A percentile compares a stretch with the other conserved stretches of the same genome.
These are phyloP conservation scores for Brienomyrus brachyistius DNA, from an alignment of 2,113 vertebrate genomes.

Conservation along the genomic window DNA sequence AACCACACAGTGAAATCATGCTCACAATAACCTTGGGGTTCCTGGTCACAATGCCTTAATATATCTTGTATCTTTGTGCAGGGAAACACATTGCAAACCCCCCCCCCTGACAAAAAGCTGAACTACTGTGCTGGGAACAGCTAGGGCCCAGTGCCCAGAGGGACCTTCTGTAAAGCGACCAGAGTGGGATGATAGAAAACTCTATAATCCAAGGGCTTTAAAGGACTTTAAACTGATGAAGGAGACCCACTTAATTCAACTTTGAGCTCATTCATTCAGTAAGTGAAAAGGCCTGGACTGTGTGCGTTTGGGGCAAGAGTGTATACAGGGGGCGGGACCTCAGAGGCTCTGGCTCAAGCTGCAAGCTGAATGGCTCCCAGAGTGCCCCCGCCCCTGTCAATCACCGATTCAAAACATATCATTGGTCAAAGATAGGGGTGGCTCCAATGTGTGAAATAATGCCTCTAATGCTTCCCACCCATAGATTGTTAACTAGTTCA, in stretches of 20 bases:
- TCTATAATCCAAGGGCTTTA: slow-evolving; percentile 8
- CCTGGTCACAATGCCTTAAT: background rate
- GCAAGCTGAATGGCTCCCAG: background rate
- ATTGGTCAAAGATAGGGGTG: background rate
- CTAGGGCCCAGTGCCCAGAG: background rate
- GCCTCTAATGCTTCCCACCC: background rate
- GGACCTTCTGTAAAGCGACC: background rate
- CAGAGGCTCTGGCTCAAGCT: background rate
- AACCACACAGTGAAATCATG: background rate
- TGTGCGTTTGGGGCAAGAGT: background rate
- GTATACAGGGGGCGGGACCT: background rate
- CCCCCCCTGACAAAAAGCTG: background rate
- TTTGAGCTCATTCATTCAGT: background rate
- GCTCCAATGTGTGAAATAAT: background rate
- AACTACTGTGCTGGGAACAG: background rate
- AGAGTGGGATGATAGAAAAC: background rate
- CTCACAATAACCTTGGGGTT: background rate
- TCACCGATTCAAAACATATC: background rate
- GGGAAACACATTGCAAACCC: background rate
- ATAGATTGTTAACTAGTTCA: background rate
- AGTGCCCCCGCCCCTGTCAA: background rate
- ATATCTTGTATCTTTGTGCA: background rate
- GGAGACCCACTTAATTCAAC: background rate
- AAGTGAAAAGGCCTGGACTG: background rate
- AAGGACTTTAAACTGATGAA: slow-evolving; percentile 6